Evolutionary conservation across 2,113 vertebrate genomes (phyloP).

Genomic region (Etheostoma cragini): DNA sequence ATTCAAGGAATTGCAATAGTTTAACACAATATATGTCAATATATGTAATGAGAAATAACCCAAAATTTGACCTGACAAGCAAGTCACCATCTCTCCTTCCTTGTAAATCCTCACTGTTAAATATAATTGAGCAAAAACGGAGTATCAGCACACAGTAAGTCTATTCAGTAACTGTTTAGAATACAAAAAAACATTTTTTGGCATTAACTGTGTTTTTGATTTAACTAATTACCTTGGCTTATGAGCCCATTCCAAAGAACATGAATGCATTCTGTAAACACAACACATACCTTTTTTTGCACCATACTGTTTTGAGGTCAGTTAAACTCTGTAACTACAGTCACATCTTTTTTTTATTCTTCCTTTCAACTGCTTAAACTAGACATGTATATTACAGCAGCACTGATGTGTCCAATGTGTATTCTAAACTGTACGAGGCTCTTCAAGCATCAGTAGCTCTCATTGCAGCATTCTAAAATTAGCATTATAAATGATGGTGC

Average conservation of each 20-base stretch:
- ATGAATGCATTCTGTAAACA: neutral
- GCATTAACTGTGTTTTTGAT: neutral
- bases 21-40: neutral
- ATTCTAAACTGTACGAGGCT: slow-evolving; percentile 38
- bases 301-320: neutral
- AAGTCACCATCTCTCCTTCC: neutral
- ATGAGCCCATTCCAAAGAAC: neutral
- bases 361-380: neutral
- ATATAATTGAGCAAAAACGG: neutral
- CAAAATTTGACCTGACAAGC: neutral
- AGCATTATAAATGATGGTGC: slow-evolving; percentile 54
- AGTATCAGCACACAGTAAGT: neutral
- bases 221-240: neutral
- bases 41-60: neutral
- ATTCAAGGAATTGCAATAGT: neutral
- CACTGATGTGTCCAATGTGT: slow-evolving; percentile 18
- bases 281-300: neutral
- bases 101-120: neutral
- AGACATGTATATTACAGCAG: neutral
- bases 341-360: neutral
- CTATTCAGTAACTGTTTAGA: too few relatives aligned
- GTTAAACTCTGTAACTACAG: neutral
- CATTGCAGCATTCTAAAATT: slow-evolving; percentile 64
- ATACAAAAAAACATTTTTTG: neutral
- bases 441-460: slow-evolving; percentile 45